These are phyloP conservation scores for Poecilia latipinna DNA, from an alignment of 2,113 vertebrate genomes.

Conservation along the genomic window DNA sequence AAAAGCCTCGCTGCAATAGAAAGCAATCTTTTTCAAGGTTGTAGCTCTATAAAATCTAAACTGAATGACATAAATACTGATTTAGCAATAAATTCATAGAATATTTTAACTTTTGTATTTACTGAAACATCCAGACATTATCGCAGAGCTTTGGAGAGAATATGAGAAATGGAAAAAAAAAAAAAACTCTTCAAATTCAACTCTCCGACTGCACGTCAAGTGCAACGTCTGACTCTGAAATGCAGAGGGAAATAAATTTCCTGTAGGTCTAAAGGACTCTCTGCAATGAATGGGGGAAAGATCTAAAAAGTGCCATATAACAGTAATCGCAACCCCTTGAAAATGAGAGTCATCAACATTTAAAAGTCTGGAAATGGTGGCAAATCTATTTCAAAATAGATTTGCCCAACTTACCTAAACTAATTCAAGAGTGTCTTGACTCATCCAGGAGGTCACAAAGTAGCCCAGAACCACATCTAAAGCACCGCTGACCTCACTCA, in stretches of 20 bases:
- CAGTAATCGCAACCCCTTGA: neutral
- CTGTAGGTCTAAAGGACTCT: neutral
- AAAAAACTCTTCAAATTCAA: neutral
- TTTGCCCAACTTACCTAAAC: neutral
- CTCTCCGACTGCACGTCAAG: neutral
- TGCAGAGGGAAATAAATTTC: fast-evolving
- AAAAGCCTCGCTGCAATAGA: neutral
- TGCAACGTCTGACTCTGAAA: neutral
- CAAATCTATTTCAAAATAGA: neutral
- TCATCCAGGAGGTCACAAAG: too few species aligned
- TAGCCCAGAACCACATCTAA: neutral
- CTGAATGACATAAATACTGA: neutral
- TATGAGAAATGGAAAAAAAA: neutral
- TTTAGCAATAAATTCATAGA: neutral
- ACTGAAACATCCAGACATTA: neutral
- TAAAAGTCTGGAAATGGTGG: neutral
- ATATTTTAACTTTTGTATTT: neutral
- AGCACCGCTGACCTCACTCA: neutral
- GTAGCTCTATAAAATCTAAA: neutral
- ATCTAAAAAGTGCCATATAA: neutral
- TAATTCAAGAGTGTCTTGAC: neutral
- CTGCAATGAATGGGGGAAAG: neutral
- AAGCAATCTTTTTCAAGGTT: neutral
- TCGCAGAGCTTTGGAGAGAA: neutral
- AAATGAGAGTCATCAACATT: neutral